Base-by-base conservation (phyloP, 2,113 vertebrate genomes). In the Chinchilla lanigera region DNA sequence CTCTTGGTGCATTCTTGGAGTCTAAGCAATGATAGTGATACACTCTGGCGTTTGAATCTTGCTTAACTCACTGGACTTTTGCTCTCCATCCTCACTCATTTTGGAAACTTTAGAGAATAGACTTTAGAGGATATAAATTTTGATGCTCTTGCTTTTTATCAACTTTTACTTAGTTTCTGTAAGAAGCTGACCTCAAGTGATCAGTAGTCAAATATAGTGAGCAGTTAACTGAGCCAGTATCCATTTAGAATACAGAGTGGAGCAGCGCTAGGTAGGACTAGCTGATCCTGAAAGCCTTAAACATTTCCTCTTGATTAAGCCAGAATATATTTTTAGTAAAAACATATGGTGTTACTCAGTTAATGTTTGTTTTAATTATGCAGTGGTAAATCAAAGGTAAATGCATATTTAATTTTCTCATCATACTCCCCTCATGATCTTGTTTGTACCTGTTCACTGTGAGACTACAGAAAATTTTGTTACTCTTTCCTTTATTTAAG, bases 271-370 rank as follows among this genome's bases (percentile, higher is more conserved):
- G 38, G 2, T 69, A 85, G 60, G 47, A 35, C 67, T 35, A 20
- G 50, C 22, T 38, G 11, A 30, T 86, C 65, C 35, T 47, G 38
- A 86, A 89, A 86, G 50, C 54, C 60, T 86, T 65, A 56, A 24
- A 35, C 38, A 11, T 84, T 87, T 92, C 87, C 33, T 75, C n/a
- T 61, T 61, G 82, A 89, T 86, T 67, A 89, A 92, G 54, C 60
- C 52, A 26, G 77, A 47, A 47, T 1, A 2, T 60, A 63, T 83
- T 97, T 96, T 86, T 60, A 96, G 38, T 88, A 83, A 95, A 93
- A 93, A 84, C 20, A 58, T 58, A 84, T 30, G 87, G 60, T 89
- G 24, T 84, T 63, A 33, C 58, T 90, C 86, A 93, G 30, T 84
- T 77, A 63, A 38, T 89, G 69, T 75, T 92, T 96, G 58, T 88